A percentile compares a stretch with the other conserved stretches of the same genome.
Conservation (phyloP, 2,797 vertebrate species). For the Leptodactylus fallax region DNA sequence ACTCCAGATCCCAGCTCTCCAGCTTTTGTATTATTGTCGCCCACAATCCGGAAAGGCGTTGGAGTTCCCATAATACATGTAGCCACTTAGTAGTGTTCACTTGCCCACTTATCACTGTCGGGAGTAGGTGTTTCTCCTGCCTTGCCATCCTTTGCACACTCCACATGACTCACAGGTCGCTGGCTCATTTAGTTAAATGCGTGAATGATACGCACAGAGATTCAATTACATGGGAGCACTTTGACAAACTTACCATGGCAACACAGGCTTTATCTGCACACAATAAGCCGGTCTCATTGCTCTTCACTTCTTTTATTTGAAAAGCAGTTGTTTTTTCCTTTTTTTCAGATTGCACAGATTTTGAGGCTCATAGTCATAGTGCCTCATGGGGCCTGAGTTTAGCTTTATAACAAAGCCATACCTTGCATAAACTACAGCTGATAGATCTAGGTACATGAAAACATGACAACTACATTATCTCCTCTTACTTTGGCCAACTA, state of each 20-base stretch:
- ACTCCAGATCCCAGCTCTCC: slow-evolving; percentile 7
- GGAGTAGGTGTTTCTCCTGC: slow-evolving; percentile 57
- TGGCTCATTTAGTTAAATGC: slow-evolving; percentile 60
- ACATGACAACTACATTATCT: not conserved
- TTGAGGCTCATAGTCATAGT: not conserved
- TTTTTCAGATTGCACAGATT: not conserved
- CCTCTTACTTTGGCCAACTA: not conserved
- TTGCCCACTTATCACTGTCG: slow-evolving; percentile 56
- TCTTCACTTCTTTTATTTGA: slow-evolving; percentile 48
- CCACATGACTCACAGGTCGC: slow-evolving; percentile 58
- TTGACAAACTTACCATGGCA: slow-evolving; percentile 62
- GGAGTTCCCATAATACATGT: slow-evolving; percentile 53
- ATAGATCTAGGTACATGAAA: not conserved
- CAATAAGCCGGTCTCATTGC: slow-evolving; percentile 45
- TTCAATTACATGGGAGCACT: slow-evolving; percentile 63
- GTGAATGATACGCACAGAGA: slow-evolving; percentile 62
- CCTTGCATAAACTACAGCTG: not conserved
- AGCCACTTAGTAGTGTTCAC: slow-evolving; percentile 51
- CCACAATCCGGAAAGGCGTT: slow-evolving; percentile 51
- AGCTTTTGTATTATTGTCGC: slow-evolving; percentile 27
- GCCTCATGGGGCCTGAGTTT: not conserved
- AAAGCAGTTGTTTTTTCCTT: slow-evolving; percentile 9
- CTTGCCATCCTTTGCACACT: slow-evolving; percentile 56
- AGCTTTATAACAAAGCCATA: not conserved
- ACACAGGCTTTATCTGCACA: slow-evolving; percentile 60